Evolutionary conservation across 2,797 vertebrate species (phyloP), one percentile per base, ranked within the genome.

Genomic region (Myotis vivesi): DNA sequence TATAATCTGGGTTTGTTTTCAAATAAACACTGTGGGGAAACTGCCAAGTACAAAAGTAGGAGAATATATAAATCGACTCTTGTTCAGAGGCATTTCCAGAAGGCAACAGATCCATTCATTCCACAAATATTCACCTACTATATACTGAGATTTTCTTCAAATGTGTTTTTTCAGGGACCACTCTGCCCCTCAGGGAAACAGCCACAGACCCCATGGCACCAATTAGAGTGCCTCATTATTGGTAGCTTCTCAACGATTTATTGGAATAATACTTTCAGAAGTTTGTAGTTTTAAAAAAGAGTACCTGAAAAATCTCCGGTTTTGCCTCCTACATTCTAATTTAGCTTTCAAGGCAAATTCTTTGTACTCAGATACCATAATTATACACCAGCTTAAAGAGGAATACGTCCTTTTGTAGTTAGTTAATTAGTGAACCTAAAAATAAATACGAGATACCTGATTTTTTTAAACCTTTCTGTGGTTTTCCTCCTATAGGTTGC

Each of bases 301-400:
- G 28, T 77, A 96, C 59, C 80, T 96, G 64, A 57, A 95, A 96
- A 96, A 46, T 57, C 44, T 93, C 77, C 44, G 22, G 38, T 76
- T 96, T 94, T 96, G 51, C 83, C 79, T 95, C 87, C 72, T 94
- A 95, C 76, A 79, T 96, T 95, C 80, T 95, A 94, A 92, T 94
- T 96, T 93, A 95, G 84, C 71, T 95, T 89, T 80, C 84, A 66
- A 92, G 95, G 94, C 53, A 68, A 96, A 89, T 92, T 97, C 87
- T 96, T 95, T 96, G 89, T 95, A 91, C 91, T 95, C 80, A 68
- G 83, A 94, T 97, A 95, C 81, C 77, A 97, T 97, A 96, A 97
- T 97, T 96, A 97, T 79, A 95, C 6, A 94, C 80, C 87, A 95
- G 92, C 73, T 92, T 93, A 95, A 96, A 94, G 76, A 55, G 95